Evolutionary conservation across 2,113 vertebrate species (phyloP), one percentile per base, ranked within the genome.

Genomic region (Bambusicola thoracicus): DNA sequence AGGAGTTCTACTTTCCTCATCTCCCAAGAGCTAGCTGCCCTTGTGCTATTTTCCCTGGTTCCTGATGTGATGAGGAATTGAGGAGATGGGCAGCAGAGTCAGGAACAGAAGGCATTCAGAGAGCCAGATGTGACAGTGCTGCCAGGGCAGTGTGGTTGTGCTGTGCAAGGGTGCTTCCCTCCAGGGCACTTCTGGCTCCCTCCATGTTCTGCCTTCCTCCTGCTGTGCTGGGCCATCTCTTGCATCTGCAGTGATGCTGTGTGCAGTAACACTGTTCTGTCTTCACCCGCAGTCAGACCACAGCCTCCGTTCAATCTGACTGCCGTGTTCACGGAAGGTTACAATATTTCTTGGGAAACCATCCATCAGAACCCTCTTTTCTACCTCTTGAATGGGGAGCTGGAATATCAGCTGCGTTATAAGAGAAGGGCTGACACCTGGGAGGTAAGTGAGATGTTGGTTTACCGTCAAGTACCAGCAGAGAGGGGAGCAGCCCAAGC

Each of bases 321-420:
- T 0, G 95, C 98, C 67, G 75, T 86, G 30, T 66, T 96, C 76
- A 89, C 67, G 0, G 85, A 93, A 2, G 89, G 62, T 36, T 98
- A 98, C 87, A 98, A 98, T 91, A 41, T 99, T 94, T 98, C 98
- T 20, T 99, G 99, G 99, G 83, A 97, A 72, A 97, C 97, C 8
- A 46, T 16, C 44, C 96, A 97, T 19, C 36, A 74, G 8, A 30
- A 78, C 0, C 4, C 85, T 13, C 24, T 58, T 2, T 89, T 46
- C 55, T 77, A 92, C 24, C 38, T 88, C 2, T 77, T 98, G 80
- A 41, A 90, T n/a, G 85, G 75, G 20, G 91, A 95, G 21, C 89
- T 98, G 32, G 92, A 97, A 20, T 99, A 99, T 62, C 93, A 96
- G 49, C 95, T 99, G 74, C 97, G 97, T 55, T 96, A 98, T 18